phyloP scores from a whole-genome alignment of 2,113 vertebrate species.

The Lichenostomus cassidix region DNA sequence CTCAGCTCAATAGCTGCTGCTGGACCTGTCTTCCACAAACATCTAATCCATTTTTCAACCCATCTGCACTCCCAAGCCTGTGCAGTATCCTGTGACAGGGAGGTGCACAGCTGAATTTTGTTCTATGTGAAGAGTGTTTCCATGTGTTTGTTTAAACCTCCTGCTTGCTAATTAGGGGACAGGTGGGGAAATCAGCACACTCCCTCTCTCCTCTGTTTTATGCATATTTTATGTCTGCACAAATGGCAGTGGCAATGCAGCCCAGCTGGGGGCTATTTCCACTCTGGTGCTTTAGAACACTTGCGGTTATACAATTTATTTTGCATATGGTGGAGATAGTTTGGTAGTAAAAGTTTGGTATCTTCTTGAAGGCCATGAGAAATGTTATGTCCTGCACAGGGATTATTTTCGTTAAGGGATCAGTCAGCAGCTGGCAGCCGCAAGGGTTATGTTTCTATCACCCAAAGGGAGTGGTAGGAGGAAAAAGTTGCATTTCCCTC shows the following conservation, averaged over 20 bases:
- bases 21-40: neutral
- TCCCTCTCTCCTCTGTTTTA: neutral
- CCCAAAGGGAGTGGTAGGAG: neutral
- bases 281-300: neutral
- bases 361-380: neutral
- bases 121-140: neutral
- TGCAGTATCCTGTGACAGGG: neutral
- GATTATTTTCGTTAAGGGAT: neutral
- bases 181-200: conserved; percentile 7
- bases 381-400: neutral
- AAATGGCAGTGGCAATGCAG: conserved; percentile 16
- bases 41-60: neutral
- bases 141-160: neutral
- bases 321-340: neutral
- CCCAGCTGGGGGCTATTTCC: conserved; percentile 37
- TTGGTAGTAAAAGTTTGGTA: neutral
- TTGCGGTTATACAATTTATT: neutral
- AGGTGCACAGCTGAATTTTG: neutral
- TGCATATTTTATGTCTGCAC: conserved; percentile 16
- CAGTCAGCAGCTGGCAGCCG: neutral
- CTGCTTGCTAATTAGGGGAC: conserved; percentile 8
- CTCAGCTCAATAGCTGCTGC: neutral
- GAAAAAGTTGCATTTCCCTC: neutral
- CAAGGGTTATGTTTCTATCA: neutral
- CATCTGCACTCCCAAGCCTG: neutral